phyloP scores from a whole-genome alignment of 2,797 vertebrate genomes.

The Poecilia picta region DNA sequence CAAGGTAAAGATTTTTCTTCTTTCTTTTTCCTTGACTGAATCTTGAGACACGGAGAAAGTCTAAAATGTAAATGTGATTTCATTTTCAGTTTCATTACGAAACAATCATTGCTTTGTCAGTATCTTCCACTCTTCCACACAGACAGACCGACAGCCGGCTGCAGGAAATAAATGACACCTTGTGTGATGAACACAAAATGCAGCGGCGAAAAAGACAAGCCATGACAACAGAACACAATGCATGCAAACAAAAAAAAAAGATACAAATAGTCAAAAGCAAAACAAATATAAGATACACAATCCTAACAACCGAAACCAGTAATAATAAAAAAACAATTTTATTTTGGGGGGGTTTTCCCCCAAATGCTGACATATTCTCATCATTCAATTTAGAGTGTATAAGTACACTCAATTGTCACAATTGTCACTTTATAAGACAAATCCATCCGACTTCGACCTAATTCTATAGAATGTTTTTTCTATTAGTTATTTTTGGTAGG shows the following conservation, averaged over 20 bases:
- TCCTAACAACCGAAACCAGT: background rate
- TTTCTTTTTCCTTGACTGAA: background rate
- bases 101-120: background rate
- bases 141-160: background rate
- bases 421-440: too few species aligned
- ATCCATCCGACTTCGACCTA: background rate
- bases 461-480: background rate
- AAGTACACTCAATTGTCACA: too few species aligned
- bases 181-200: background rate
- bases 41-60: background rate
- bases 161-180: conserved; percentile 5
- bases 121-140: background rate
- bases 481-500: too few species aligned
- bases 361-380: background rate
- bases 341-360: rapidly evolving
- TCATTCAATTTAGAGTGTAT: background rate
- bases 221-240: background rate
- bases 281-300: background rate
- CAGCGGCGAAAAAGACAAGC: too few species aligned
- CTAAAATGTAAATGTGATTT: conserved; percentile 2
- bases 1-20: background rate
- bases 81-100: background rate
- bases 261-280: background rate
- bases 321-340: background rate
- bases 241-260: background rate